These are phyloP conservation scores for Vultur gryphus DNA, from an alignment of 2,797 vertebrate species.

Conservation along the genomic window DNA sequence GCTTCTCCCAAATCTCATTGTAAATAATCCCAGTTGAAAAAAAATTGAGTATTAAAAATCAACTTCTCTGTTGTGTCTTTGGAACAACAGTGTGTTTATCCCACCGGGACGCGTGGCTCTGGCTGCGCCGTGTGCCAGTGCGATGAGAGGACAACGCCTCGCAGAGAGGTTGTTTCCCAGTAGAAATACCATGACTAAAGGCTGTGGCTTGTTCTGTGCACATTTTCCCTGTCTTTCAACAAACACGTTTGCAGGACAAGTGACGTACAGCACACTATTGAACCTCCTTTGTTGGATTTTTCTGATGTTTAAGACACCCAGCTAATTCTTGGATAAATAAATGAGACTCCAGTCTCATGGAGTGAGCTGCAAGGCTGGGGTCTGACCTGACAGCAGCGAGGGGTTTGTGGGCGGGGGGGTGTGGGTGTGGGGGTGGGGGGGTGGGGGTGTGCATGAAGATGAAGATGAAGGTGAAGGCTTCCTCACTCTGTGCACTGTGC, in stretches of 20 bases:
- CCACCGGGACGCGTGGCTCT: not conserved
- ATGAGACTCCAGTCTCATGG: not conserved
- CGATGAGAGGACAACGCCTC: not conserved
- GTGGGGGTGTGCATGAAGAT: fast-evolving
- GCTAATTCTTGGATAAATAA: not conserved
- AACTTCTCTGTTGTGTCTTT: not conserved
- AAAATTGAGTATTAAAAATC: not conserved
- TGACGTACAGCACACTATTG: fast-evolving
- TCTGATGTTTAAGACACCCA: not conserved
- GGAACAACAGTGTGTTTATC: not conserved
- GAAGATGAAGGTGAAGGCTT: not conserved
- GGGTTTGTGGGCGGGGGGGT: fast-evolving
- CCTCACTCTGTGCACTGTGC: not conserved
- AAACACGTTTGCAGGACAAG: not conserved
- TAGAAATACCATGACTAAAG: not conserved
- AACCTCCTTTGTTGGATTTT: not conserved
- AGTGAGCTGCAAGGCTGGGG: not conserved
- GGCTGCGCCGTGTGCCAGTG: not conserved
- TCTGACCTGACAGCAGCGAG: not conserved
- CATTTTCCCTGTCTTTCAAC: not conserved
- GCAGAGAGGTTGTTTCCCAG: not conserved
- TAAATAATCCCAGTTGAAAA: not conserved
- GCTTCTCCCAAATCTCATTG: not conserved
- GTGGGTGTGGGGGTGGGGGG: fast-evolving
- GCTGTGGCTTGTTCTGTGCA: not conserved